Conservation (phyloP, 2,888 invertebrate species). For the Diachrysia chrysitis region DNA sequence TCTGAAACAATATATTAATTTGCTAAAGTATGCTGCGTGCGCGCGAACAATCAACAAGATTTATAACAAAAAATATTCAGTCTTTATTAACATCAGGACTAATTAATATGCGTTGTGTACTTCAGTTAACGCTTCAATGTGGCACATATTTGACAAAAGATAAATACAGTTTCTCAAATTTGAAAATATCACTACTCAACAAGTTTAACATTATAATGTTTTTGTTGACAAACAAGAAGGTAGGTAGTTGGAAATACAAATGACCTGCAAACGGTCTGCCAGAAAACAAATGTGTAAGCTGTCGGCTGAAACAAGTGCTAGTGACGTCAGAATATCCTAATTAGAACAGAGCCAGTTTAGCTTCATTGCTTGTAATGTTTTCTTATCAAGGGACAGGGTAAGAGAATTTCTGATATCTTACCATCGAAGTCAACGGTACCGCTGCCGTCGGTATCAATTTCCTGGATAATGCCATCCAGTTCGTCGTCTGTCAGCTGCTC, state of each 20-base stretch:
- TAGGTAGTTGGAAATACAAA: background rate
- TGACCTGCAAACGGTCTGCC: background rate
- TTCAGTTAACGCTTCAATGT: conserved; percentile 30
- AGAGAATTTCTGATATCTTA: conserved; percentile 72
- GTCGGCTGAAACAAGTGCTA: background rate
- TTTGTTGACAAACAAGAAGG: background rate
- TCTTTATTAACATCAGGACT: conserved; percentile 25
- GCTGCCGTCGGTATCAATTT: conserved; percentile 99
- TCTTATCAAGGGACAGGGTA: background rate
- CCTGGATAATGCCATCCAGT: conserved; percentile 98
- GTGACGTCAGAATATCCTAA: background rate
- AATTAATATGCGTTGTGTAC: conserved; percentile 26
- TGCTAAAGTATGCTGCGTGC: conserved; percentile 46
- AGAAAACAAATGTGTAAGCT: background rate
- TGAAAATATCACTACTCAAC: conserved; percentile 7
- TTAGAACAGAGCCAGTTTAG: background rate
- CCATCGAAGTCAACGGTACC: conserved; percentile 99
- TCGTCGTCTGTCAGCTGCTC: conserved; percentile 98
- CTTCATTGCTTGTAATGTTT: no score
- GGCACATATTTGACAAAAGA: conserved; percentile 21
- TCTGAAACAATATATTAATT: conserved; percentile 90
- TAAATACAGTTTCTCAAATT: conserved; percentile 18
- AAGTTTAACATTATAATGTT: conserved; percentile 3
- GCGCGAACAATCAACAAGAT: conserved; percentile 3
- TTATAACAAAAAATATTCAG: conserved; percentile 8